Base-by-base conservation (phyloP, 1,140 invertebrate species). In the Pseudomyrmex concolor region DNA sequence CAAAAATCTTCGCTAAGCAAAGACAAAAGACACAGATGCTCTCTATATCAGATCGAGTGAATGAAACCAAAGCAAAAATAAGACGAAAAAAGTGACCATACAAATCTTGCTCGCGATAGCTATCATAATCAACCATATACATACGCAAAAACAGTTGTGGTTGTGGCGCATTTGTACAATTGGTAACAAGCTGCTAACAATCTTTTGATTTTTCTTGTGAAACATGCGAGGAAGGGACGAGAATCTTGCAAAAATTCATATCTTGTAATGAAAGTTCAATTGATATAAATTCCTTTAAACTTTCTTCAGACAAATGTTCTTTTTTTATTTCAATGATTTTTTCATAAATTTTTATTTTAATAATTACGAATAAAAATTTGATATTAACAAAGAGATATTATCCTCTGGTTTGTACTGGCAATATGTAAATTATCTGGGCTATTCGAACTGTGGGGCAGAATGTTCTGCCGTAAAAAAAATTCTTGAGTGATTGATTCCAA, bases 111-210 rank as follows among this genome's bases (percentile, higher is more conserved):
- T 17, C 45, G 54, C 51, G 13, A 50, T 34, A 48, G 66, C 43
- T 59, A 77, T 87, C 55, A 57, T 19, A 72, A 50, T 10, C 17
- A 50, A 22, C 12, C 62, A 17, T 57, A 51, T 48, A 17, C 34
- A 54, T 50, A 13, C 10, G 51, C 55, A 9, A 17, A 63, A 50
- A 83, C 45, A 71, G 2, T 25, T 25, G 25, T 25, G 25, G 51
- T 60, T 70, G 17, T 62, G 63, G 80, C 57, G 19, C 72, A 59
- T 83, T 73, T 86, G 67, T 86, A 25, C 60, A 43, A 62, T 59
- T 63, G 54, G 50, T 87, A 88, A 73, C 85, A 80, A 86, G 84
- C 72, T n/a, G 43, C 73, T 89, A 89, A 88, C 88, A 78, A 89
- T 89, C 87, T 62, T 76, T 7, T 10, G 62, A 34, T 59, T 86